Evolutionary conservation across 1,140 invertebrate species (phyloP).

Genomic region (Chelonus insularis): DNA sequence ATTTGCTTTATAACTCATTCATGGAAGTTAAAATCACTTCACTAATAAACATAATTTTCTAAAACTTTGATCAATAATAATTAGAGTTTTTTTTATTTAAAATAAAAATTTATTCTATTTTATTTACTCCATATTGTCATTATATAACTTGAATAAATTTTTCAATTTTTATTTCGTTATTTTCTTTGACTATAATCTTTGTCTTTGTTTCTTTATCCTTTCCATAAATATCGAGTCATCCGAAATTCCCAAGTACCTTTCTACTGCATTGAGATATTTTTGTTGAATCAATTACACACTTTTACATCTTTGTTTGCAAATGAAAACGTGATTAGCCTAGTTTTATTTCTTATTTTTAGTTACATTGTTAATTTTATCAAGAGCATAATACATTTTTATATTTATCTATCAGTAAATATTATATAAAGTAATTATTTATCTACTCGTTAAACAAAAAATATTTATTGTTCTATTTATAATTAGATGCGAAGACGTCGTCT

Average conservation of each 20-base stretch:
- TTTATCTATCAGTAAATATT: too few relatives aligned
- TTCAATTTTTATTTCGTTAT: conserved; percentile 14
- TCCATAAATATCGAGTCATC: not conserved
- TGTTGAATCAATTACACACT: not conserved
- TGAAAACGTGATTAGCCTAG: too few relatives aligned
- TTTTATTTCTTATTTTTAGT: too few relatives aligned
- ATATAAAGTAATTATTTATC: too few relatives aligned
- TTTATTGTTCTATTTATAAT: too few relatives aligned
- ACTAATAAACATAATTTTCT: not conserved
- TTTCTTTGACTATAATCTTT: not conserved
- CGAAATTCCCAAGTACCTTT: conserved; percentile 15
- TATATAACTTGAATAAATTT: conserved; percentile 11
- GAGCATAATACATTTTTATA: too few relatives aligned
- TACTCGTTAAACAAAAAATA: too few relatives aligned
- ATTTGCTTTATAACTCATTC: conserved; percentile 13
- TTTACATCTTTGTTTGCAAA: too few relatives aligned
- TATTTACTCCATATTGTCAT: too few relatives aligned
- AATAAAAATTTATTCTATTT: conserved; percentile 23
- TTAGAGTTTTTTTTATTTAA: not conserved
- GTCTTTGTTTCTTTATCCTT: conserved; percentile 12
- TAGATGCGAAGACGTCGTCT: conserved; percentile 72
- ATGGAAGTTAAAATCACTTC: conserved; percentile 1
- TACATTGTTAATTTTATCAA: too few relatives aligned
- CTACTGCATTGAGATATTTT: not conserved
- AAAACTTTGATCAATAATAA: not conserved